These are phyloP conservation scores for Proterorhinus semilunaris DNA, from an alignment of 2,113 vertebrate species.

Conservation along the genomic window DNA sequence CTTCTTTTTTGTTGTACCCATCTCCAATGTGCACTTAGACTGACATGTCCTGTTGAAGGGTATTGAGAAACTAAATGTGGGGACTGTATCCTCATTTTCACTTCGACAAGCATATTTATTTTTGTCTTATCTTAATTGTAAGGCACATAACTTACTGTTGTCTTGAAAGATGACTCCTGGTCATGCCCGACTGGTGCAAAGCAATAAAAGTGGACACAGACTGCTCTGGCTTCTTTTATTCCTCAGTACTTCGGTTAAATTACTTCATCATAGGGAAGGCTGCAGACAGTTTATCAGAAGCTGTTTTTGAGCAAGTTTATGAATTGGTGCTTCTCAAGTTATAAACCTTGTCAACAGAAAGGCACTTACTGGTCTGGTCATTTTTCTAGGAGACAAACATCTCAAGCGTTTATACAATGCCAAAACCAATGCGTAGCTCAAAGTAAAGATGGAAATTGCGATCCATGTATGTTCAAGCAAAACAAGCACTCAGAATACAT, in stretches of 20 bases:
- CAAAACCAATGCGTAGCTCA: too few relatives aligned
- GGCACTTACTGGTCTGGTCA: too few relatives aligned
- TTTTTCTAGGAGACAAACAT: too few relatives aligned
- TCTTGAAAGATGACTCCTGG: slow-evolving; percentile 68
- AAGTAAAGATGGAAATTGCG: too few relatives aligned
- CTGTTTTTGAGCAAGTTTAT: too few relatives aligned
- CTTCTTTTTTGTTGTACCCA: neutral
- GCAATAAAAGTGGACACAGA: slow-evolving; percentile 83
- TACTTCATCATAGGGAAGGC: neutral
- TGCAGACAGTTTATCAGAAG: too few relatives aligned
- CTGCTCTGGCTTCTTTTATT: slow-evolving; percentile 9
- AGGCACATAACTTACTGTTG: slow-evolving; percentile 46
- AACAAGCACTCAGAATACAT: slow-evolving; percentile 3
- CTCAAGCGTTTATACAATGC: too few relatives aligned
- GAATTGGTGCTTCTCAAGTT: too few relatives aligned
- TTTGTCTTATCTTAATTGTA: slow-evolving; percentile 30
- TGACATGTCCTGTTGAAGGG: neutral
- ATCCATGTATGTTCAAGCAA: neutral
- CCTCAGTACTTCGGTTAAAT: too few relatives aligned
- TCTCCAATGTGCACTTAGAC: slow-evolving; percentile 10
- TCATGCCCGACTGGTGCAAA: slow-evolving; percentile 75
- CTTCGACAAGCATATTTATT: slow-evolving; percentile 14
- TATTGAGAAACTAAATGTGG: slow-evolving; percentile 3
- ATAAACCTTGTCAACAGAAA: too few relatives aligned
- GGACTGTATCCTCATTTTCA: neutral